phyloP scores from a whole-genome alignment of 2,797 vertebrate species.

The Centroberyx gerrardi region DNA sequence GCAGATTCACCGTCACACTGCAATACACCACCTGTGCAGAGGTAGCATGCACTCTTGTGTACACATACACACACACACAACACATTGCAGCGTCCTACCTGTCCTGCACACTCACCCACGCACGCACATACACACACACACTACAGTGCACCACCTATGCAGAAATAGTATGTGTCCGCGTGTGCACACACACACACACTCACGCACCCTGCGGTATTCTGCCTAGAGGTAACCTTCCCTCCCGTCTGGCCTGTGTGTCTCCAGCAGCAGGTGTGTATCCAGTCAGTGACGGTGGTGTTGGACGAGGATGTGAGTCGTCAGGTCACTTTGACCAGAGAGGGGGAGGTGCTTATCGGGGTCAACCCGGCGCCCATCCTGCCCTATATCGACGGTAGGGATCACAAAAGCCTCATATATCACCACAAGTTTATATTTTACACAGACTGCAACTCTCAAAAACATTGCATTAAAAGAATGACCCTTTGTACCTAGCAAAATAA shows the following conservation, averaged over 20 bases:
- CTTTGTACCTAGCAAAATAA: background rate
- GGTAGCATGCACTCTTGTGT: conserved; percentile 80
- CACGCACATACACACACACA: conserved; percentile 8
- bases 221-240: background rate
- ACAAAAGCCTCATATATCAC: background rate
- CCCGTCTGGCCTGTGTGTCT: conserved; percentile 31
- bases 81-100: background rate
- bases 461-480: too few relatives aligned
- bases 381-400: conserved; percentile 89
- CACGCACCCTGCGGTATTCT: background rate
- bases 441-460: too few relatives aligned
- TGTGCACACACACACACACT: conserved; percentile 13
- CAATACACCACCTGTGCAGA: conserved; percentile 94
- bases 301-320: conserved; percentile 94
- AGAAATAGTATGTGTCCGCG: conserved; percentile 3
- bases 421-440: too few relatives aligned
- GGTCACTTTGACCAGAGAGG: conserved; percentile 92
- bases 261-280: conserved; percentile 93
- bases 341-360: conserved; percentile 91
- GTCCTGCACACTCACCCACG: background rate
- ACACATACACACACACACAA: conserved; percentile 21
- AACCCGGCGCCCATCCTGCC: conserved; percentile 88
- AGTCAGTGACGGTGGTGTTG: conserved; percentile 93
- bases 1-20: conserved; percentile 93
- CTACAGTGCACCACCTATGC: background rate